A percentile compares a stretch with the other conserved stretches of the same genome.
These are phyloP conservation scores for Cataglyphis cursor DNA, from an alignment of 2,888 invertebrate species.

Conservation along the genomic window DNA sequence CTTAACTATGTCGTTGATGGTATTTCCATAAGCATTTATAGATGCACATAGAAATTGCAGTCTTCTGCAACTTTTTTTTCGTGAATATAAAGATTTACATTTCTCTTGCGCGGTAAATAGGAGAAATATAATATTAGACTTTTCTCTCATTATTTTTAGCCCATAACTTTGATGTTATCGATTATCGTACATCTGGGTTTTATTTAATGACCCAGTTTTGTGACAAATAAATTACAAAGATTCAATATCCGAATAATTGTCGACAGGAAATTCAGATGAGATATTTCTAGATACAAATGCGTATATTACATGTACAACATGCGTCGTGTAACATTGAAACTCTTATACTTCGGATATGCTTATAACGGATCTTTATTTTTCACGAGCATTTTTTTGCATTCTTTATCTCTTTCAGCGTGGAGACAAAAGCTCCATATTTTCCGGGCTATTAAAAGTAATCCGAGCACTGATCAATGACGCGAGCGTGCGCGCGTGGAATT, in stretches of 20 bases:
- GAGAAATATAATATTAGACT: constrained; percentile 44
- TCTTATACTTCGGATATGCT: background rate
- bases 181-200: constrained; percentile 35
- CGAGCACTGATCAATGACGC: constrained; percentile 49
- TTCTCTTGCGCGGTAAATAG: background rate
- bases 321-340: background rate
- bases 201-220: constrained; percentile 52
- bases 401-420: constrained; percentile 30
- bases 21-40: background rate
- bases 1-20: background rate
- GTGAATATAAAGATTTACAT: background rate
- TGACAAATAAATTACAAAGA: constrained; percentile 24
- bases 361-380: constrained; percentile 32
- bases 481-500: constrained; percentile 45
- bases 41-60: background rate
- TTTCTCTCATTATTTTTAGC: constrained; percentile 34
- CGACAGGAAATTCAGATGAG: constrained; percentile 28
- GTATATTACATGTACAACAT: background rate
- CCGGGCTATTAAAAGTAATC: constrained; percentile 44
- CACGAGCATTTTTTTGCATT: constrained; percentile 21
- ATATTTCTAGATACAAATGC: background rate
- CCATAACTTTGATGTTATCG: constrained; percentile 29
- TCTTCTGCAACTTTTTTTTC: background rate
- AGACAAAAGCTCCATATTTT: constrained; percentile 38
- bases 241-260: constrained; percentile 41